A percentile compares a stretch with the other conserved stretches of the same genome.
phyloP scores from a whole-genome alignment of 2,888 invertebrate species.

The Drosophila atripex region DNA sequence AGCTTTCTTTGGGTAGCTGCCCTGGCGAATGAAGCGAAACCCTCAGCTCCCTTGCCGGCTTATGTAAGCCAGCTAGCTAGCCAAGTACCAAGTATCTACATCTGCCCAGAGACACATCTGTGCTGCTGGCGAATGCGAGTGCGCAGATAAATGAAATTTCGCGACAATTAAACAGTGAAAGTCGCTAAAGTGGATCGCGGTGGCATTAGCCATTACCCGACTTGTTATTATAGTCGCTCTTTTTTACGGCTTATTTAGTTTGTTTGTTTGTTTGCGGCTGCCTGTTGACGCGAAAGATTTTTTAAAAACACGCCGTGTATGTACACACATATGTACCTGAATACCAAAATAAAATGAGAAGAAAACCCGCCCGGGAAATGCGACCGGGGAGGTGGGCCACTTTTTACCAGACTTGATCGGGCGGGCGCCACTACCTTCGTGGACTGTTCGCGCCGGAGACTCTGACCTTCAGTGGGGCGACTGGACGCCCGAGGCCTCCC shows the following conservation, averaged over 20 bases:
- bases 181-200: conserved; percentile 57
- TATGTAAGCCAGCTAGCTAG: conserved; percentile 8
- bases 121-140: not conserved
- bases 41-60: not conserved
- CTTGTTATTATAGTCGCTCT: conserved; percentile 20
- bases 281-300: conserved; percentile 35
- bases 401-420: no score
- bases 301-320: not conserved
- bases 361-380: conserved; percentile 4
- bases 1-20: no score
- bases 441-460: conserved; percentile 6
- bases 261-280: conserved; percentile 7
- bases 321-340: no score
- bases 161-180: conserved; percentile 74
- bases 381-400: conserved; percentile 18
- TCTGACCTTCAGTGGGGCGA: conserved; percentile 48
- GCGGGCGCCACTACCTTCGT: no score
- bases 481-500: no score
- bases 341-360: not conserved
- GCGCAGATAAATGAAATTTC: conserved; percentile 61
- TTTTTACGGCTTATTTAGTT: conserved; percentile 22
- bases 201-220: conserved; percentile 35
- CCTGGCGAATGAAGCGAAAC: not conserved
- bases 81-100: no score
- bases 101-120: conserved; percentile 24